phyloP scores from a whole-genome alignment of 2,113 vertebrate genomes.

The Hydropotes inermis region DNA sequence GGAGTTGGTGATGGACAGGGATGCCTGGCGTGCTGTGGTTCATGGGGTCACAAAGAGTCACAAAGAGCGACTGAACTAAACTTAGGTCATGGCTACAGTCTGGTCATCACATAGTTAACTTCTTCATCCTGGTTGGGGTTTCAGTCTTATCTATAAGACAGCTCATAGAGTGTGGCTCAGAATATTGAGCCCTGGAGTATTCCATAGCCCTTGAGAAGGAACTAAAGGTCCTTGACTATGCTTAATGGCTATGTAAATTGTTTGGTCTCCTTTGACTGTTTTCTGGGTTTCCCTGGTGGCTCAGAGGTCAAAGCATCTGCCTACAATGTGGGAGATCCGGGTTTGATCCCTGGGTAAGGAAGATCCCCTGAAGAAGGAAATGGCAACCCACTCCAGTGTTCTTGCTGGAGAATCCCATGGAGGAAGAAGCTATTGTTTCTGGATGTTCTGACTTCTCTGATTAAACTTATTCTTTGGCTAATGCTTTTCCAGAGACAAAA shows the following conservation, averaged over 20 bases:
- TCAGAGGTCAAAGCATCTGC: no score
- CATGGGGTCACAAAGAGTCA: neutral
- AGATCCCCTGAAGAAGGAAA: no score
- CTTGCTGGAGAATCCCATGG: no score
- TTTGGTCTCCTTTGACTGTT: neutral
- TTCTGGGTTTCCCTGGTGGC: no score
- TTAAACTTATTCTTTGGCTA: neutral
- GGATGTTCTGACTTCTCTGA: neutral
- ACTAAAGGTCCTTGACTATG: neutral
- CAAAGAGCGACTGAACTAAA: neutral
- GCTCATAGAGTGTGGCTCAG: neutral
- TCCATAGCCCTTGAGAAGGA: neutral
- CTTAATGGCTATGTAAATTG: neutral
- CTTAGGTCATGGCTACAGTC: neutral
- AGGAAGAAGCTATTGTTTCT: neutral
- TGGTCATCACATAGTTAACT: neutral
- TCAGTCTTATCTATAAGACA: neutral
- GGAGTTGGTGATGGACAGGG: neutral
- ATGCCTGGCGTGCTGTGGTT: accelerated
- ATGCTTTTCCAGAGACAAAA: neutral
- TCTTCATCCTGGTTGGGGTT: neutral
- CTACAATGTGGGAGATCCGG: no score
- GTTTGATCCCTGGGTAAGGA: no score
- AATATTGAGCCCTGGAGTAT: neutral
- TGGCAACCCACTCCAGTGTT: no score